Percentiles rank a stretch among this genome's conserved stretches.
These are phyloP conservation scores for Piprites chloris DNA, from an alignment of 2,113 vertebrate genomes.

Conservation along the genomic window DNA sequence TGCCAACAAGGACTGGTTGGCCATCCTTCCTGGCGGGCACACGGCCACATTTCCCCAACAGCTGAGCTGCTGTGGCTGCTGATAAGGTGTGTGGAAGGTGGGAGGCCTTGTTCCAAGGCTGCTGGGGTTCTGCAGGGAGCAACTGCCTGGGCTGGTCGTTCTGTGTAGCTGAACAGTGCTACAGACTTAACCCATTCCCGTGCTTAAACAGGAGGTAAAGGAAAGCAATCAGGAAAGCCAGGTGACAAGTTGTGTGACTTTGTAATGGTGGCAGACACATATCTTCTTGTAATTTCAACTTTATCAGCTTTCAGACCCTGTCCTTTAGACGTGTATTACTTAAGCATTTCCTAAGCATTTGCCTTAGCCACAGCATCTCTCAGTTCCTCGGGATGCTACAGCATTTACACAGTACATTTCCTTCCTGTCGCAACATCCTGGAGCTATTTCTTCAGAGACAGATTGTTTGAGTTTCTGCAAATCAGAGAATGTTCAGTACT, in stretches of 20 bases:
- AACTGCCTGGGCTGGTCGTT: background rate
- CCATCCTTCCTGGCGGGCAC: background rate
- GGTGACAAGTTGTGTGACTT: background rate
- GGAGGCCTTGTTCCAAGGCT: background rate
- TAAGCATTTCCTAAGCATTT: background rate
- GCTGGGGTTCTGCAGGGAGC: background rate
- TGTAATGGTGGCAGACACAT: background rate
- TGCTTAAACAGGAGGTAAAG: background rate
- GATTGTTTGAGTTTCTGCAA: constrained; percentile 52
- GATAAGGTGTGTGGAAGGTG: background rate
- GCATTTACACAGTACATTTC: constrained; percentile 15
- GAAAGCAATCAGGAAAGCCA: background rate
- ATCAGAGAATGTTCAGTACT: constrained; percentile 26
- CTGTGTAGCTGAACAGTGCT: background rate
- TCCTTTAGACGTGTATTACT: background rate
- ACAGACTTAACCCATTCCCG: background rate
- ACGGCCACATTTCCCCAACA: background rate
- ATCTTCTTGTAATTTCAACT: background rate
- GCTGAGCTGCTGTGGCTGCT: background rate
- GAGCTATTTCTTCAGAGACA: constrained; percentile 46
- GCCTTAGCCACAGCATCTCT: background rate
- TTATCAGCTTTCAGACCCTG: background rate
- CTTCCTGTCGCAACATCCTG: constrained; percentile 51
- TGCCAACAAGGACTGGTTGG: background rate
- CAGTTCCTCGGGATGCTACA: background rate